Evolutionary conservation across 2,797 vertebrate genomes (phyloP).

Genomic region (Etheostoma nigrum): DNA sequence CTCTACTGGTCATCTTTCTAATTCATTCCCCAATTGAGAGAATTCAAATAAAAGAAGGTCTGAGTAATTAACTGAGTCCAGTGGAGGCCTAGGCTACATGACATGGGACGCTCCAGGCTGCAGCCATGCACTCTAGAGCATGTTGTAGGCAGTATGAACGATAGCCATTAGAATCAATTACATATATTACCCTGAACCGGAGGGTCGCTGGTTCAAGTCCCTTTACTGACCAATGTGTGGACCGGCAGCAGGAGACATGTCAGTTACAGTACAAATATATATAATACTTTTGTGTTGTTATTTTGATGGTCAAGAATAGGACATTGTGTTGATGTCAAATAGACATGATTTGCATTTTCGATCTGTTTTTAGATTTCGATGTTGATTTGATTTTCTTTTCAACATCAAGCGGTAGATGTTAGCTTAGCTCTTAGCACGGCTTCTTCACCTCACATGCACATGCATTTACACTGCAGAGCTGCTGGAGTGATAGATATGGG

Average conservation of each 20-base stretch:
- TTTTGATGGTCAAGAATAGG: too few species aligned
- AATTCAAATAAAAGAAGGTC: neutral
- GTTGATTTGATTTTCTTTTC: too few species aligned
- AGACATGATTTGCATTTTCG: too few species aligned
- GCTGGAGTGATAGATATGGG: neutral
- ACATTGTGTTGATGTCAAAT: too few species aligned
- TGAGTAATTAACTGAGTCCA: neutral
- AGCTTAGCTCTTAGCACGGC: neutral
- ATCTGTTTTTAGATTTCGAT: too few species aligned
- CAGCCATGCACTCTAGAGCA: neutral
- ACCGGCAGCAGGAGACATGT: too few species aligned
- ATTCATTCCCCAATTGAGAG: neutral
- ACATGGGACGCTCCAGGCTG: too few species aligned
- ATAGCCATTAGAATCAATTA: neutral
- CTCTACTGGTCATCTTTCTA: slow-evolving; percentile 39
- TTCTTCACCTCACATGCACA: neutral
- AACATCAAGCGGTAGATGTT: neutral
- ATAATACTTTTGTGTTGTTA: too few species aligned
- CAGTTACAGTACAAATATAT: too few species aligned
- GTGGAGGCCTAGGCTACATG: too few species aligned
- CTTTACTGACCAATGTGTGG: too few species aligned
- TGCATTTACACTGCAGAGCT: neutral
- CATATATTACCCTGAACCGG: neutral
- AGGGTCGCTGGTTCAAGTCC: too few species aligned
- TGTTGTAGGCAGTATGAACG: neutral